Evolutionary conservation across 2,797 vertebrate species (phyloP).

Genomic region (Dryobates pubescens): DNA sequence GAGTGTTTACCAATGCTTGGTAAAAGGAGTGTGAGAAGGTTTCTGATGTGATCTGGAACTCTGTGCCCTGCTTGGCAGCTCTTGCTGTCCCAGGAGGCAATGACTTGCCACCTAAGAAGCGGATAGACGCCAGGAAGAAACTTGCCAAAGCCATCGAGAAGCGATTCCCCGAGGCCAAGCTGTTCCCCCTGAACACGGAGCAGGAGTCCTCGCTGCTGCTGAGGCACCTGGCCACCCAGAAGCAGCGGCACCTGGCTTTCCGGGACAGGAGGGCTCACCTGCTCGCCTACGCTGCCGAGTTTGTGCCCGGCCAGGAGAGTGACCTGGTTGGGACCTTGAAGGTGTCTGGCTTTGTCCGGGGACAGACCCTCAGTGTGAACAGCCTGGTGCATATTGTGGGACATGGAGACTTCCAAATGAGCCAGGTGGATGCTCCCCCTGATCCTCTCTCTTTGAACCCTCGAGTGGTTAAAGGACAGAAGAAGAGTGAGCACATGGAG

Average conservation of each 20-base stretch:
- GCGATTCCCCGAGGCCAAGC: constrained; percentile 88
- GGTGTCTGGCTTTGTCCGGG: constrained; percentile 92
- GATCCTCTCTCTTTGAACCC: constrained; percentile 87
- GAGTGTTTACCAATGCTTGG: no score
- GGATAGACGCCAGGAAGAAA: constrained; percentile 83
- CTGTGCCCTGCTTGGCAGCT: constrained; percentile 64
- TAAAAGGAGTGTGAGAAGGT: not conserved
- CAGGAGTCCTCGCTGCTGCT: constrained; percentile 87
- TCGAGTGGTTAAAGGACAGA: constrained; percentile 63
- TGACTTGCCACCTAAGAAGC: constrained; percentile 87
- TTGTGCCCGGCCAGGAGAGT: constrained; percentile 74
- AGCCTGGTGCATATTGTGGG: constrained; percentile 91
- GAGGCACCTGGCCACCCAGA: constrained; percentile 88
- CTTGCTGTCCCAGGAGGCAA: constrained; percentile 88
- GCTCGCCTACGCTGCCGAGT: constrained; percentile 83
- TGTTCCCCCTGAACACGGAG: constrained; percentile 86
- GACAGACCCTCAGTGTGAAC: constrained; percentile 85
- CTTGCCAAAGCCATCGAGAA: constrained; percentile 85
- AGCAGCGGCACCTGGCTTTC: constrained; percentile 88
- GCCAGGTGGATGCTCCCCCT: constrained; percentile 87
- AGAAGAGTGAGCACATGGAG: constrained; percentile 79
- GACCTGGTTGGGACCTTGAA: constrained; percentile 87
- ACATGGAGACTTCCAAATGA: constrained; percentile 94
- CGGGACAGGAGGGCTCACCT: constrained; percentile 89
- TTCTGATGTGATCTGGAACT: not conserved